Evolutionary conservation across 2,888 invertebrate genomes (phyloP).

Genomic region (Zaprionus bogoriensis): DNA sequence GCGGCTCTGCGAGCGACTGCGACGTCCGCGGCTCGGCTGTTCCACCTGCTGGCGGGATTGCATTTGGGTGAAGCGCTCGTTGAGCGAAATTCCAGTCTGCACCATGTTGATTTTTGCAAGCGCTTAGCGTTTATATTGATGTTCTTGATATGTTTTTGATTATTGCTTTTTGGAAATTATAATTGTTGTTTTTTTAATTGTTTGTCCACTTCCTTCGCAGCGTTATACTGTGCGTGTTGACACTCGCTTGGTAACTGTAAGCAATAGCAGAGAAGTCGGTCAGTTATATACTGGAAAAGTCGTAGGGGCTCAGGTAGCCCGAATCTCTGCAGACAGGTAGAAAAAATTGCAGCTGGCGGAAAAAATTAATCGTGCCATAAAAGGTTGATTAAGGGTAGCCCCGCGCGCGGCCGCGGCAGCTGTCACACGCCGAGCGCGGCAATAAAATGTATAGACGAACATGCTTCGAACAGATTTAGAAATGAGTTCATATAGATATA

Average conservation of each 20-base stretch:
- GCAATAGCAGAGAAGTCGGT: conserved; percentile 20
- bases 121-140: no score
- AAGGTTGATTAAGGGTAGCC: conserved; percentile 3
- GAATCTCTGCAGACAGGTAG: conserved; percentile 25
- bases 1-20: conserved; percentile 70
- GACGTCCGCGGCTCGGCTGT: conserved; percentile 40
- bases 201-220: conserved; percentile 9
- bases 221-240: conserved; percentile 37
- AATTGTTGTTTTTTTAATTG: background rate
- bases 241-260: conserved; percentile 59
- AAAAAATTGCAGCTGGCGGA: conserved; percentile 29
- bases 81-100: conserved; percentile 83
- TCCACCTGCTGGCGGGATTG: conserved; percentile 66
- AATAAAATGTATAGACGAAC: conserved; percentile 20
- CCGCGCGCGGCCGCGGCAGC: conserved; percentile 2
- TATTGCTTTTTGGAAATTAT: conserved; percentile 1
- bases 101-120: conserved; percentile 52
- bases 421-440: conserved; percentile 10
- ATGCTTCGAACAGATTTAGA: conserved; percentile 24
- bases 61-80: conserved; percentile 83
- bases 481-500: conserved; percentile 34
- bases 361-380: conserved; percentile 22
- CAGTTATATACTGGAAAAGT: conserved; percentile 45
- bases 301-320: conserved; percentile 7
- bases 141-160: background rate